phyloP scores from a whole-genome alignment of 2,797 vertebrate genomes.

The Cichlasoma orientale region DNA sequence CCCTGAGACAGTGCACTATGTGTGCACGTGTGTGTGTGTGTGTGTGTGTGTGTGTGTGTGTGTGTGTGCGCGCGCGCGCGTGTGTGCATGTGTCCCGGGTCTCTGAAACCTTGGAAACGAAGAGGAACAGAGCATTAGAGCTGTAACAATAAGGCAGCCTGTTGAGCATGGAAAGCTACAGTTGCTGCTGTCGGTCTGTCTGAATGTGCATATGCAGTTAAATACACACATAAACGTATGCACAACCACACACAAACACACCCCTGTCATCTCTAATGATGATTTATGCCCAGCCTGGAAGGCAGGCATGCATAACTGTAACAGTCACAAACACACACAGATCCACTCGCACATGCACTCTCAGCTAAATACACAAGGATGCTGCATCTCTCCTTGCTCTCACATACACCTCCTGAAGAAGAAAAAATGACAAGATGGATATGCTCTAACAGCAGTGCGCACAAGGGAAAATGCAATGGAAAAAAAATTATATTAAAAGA shows the following conservation, averaged over 20 bases:
- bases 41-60: too few relatives aligned
- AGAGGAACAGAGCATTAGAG: constrained; percentile 52
- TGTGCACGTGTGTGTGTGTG: not conserved
- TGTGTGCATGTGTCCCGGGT: constrained; percentile 15
- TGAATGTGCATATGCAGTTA: constrained; percentile 11
- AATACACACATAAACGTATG: constrained; percentile 21
- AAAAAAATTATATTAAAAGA: constrained; percentile 58
- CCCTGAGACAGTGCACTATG: constrained; percentile 31
- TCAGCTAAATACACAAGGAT: constrained; percentile 49
- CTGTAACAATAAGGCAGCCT: constrained; percentile 63
- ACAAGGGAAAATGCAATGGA: constrained; percentile 23
- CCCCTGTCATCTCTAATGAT: constrained; percentile 77
- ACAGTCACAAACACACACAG: constrained; percentile 73
- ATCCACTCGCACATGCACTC: constrained; percentile 46
- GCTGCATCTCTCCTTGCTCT: constrained; percentile 17
- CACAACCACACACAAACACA: constrained; percentile 41
- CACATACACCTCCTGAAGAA: constrained; percentile 20
- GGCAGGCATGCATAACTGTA: constrained; percentile 73
- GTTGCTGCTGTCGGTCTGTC: constrained; percentile 54
- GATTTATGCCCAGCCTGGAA: constrained; percentile 76
- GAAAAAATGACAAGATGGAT: constrained; percentile 59
- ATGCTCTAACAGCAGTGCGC: constrained; percentile 38
- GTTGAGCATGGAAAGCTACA: constrained; percentile 69
- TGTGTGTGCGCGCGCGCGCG: not conserved
- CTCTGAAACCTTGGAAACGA: constrained; percentile 56